Evolutionary conservation across 2,797 vertebrate species (phyloP).

Genomic region (Gymnothorax javanicus): DNA sequence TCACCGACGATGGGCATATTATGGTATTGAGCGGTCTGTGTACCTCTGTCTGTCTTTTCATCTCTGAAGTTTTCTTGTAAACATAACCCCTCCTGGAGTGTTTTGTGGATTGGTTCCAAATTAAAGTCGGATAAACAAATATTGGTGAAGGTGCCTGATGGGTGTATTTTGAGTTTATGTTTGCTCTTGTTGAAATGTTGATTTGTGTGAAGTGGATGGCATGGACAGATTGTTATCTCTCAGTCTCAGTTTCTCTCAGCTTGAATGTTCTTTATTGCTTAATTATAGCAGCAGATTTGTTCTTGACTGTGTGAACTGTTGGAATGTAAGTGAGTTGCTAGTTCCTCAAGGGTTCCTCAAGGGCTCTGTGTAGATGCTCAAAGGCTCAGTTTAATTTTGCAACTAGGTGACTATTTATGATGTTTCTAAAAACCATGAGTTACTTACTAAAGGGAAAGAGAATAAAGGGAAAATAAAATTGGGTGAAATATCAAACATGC

Average conservation of each 20-base stretch:
- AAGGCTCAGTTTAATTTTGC: neutral
- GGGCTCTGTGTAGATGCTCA: neutral
- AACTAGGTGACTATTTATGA: neutral
- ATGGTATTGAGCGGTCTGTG: no score
- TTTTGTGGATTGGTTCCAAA: no score
- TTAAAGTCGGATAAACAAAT: no score
- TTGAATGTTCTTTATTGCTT: neutral
- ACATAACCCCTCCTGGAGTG: no score
- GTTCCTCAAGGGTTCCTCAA: neutral
- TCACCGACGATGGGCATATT: no score
- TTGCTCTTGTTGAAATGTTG: neutral
- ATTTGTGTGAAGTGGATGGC: neutral
- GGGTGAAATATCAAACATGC: neutral
- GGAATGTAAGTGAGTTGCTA: neutral
- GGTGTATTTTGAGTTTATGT: neutral
- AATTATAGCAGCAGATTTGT: neutral
- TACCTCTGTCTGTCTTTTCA: no score
- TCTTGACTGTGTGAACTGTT: neutral
- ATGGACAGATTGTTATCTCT: neutral
- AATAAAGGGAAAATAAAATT: neutral
- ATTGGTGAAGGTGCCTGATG: neutral
- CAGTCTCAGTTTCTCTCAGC: conserved; percentile 1
- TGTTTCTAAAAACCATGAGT: no score
- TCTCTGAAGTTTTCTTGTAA: no score
- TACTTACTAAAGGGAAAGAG: neutral